phyloP scores from a whole-genome alignment of 2,888 invertebrate genomes.

The Prenolepis imparis region DNA sequence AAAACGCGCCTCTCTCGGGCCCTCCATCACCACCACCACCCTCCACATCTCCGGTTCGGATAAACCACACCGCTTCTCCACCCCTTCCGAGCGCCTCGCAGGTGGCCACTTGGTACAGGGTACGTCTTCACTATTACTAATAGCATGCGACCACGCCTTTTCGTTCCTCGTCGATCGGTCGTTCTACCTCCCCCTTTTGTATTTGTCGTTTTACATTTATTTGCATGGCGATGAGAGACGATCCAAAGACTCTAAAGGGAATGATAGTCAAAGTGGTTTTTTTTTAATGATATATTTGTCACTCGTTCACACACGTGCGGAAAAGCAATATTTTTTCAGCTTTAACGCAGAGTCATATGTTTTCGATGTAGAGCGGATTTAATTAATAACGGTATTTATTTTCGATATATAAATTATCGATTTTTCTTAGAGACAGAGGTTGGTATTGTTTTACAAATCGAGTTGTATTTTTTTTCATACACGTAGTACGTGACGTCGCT shows the following conservation, averaged over 20 bases:
- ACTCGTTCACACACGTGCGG: not conserved
- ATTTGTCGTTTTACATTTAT: constrained; percentile 30
- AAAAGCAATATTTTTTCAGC: no score
- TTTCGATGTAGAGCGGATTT: not conserved
- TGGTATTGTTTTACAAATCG: not conserved
- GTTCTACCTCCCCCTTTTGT: constrained; percentile 38
- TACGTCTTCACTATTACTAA: constrained; percentile 89
- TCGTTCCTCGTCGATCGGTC: constrained; percentile 34
- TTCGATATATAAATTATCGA: not conserved
- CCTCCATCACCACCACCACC: constrained; percentile 63
- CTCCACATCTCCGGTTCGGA: constrained; percentile 70
- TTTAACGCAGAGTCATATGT: not conserved
- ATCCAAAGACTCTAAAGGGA: not conserved
- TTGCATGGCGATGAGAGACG: constrained; percentile 42
- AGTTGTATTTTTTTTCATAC: not conserved
- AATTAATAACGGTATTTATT: not conserved
- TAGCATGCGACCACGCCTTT: constrained; percentile 81
- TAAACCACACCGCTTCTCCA: constrained; percentile 79
- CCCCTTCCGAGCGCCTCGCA: constrained; percentile 87
- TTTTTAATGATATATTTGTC: not conserved
- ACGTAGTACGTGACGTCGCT: not conserved
- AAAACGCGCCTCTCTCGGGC: constrained; percentile 56
- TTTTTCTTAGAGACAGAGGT: not conserved
- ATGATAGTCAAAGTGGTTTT: not conserved
- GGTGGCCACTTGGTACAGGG: constrained; percentile 97